Base-by-base conservation (phyloP, 2,113 vertebrate genomes). In the Rissa tridactyla region DNA sequence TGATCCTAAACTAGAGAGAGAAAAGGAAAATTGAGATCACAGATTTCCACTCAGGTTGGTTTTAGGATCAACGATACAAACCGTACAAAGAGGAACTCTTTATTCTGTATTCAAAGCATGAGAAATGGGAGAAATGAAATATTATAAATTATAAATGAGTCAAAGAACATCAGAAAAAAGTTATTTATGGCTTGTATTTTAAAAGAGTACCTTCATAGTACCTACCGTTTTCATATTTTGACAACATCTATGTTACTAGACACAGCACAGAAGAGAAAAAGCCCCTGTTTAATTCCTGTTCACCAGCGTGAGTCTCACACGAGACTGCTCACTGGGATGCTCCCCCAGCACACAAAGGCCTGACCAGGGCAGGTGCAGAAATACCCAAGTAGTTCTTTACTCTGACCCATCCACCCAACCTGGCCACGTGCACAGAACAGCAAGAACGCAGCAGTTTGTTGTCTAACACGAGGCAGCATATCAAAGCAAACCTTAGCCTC, bases 381-480 rank as follows among this genome's bases (percentile, higher is more conserved):
- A 91, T 4, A 65, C 21, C 40, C 1, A 2, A 70, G 38, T 14
- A 64, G 47, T 8, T 82, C 65, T 79, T 65, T 62, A 15, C 69
- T 64, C 26, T n/a, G 58, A 40, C 32, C 38, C 5, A 1, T 36
- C n/a, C 69, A 88, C 70, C 32, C 58, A 26, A 21, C 32, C 49
- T 10, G 1, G 30, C 46, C 57, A 58, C 0, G 0, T 9, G 34
- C 55, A 32, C 30, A 62, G 34, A 76, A 71, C 26, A 85, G 34
- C 60, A 87, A 26, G 44, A 42, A 55, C 0, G 3, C 38, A 84
- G 69, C 29, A 61, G 36, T 1, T 61, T 36, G 14, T 4, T 77
- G 58, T 19, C 42, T 34, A 25, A 34, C 60, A 55, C 20, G 57
- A 86, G 30, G 57, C 76, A 84, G 29, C 25, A 21, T 2, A 72